phyloP scores from a whole-genome alignment of 2,113 vertebrate species.

The Oreotrochilus melanogaster region DNA sequence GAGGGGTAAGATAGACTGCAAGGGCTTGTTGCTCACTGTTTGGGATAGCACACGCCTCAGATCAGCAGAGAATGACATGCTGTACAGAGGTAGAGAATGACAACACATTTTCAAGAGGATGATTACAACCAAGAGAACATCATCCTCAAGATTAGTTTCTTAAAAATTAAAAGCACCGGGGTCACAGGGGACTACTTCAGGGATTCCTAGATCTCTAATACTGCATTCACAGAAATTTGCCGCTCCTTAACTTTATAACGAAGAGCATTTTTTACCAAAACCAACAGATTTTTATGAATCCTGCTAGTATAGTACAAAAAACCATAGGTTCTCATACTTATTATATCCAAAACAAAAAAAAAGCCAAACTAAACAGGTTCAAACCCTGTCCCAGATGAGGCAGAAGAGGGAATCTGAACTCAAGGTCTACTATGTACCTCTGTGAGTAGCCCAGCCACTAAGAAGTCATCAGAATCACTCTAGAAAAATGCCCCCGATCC shows the following conservation, averaged over 20 bases:
- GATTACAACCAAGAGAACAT: not conserved
- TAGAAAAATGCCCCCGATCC: not conserved
- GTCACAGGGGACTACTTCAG: slow-evolving; percentile 31
- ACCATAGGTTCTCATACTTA: not conserved
- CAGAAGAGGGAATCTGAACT: not conserved
- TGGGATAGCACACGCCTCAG: not conserved
- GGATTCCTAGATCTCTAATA: not conserved
- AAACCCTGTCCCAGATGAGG: not conserved
- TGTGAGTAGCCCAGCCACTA: not conserved
- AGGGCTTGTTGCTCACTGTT: no score
- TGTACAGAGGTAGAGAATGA: not conserved
- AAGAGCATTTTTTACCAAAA: not conserved
- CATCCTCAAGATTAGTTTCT: not conserved
- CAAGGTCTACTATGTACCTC: not conserved
- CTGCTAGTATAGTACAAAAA: not conserved
- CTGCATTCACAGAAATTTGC: not conserved
- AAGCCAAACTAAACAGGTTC: not conserved
- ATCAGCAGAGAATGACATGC: not conserved
- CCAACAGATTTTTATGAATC: not conserved
- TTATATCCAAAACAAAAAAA: not conserved
- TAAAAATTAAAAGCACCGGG: slow-evolving; percentile 41
- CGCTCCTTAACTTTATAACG: not conserved
- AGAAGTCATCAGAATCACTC: not conserved
- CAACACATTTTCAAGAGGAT: not conserved
- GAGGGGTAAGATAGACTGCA: not conserved